Percentiles rank a stretch among this genome's conserved stretches.
Evolutionary conservation across 1,140 invertebrate genomes (phyloP).

Genomic region (Mizuhopecten yessoensis): DNA sequence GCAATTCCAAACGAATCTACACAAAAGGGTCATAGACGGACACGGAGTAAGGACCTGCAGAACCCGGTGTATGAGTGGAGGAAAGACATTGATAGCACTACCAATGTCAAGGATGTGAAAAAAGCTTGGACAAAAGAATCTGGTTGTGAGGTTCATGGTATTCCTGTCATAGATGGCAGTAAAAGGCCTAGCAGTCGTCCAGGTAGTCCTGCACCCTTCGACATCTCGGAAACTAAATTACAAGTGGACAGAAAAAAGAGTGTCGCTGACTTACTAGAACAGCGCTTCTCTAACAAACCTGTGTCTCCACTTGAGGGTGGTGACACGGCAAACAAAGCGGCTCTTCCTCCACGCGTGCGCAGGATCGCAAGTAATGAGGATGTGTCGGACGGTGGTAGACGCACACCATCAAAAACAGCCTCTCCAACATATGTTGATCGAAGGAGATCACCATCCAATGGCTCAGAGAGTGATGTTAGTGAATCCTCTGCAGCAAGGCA

Average conservation of each 20-base stretch:
- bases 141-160: slow-evolving; percentile 51
- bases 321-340: slow-evolving; percentile 56
- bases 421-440: slow-evolving; percentile 49
- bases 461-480: slow-evolving; percentile 64
- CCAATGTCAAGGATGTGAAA: slow-evolving; percentile 39
- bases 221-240: slow-evolving; percentile 54
- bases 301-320: slow-evolving; percentile 54
- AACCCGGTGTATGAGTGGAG: slow-evolving; percentile 56
- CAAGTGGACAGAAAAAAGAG: slow-evolving; percentile 55
- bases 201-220: slow-evolving; percentile 66
- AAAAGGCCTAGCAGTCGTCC: slow-evolving; percentile 72
- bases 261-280: slow-evolving; percentile 69
- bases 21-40: slow-evolving; percentile 64
- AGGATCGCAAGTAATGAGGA: slow-evolving; percentile 59
- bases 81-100: slow-evolving; percentile 46
- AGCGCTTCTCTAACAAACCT: slow-evolving; percentile 59
- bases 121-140: slow-evolving; percentile 43
- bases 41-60: slow-evolving; percentile 66
- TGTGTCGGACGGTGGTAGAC: slow-evolving; percentile 52
- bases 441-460: slow-evolving; percentile 64
- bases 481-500: slow-evolving; percentile 59
- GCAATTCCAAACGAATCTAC: slow-evolving; percentile 41
- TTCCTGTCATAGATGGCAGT: slow-evolving; percentile 72
- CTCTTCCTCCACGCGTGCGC: slow-evolving; percentile 54
- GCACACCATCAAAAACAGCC: slow-evolving; percentile 58